phyloP scores from a whole-genome alignment of 2,113 vertebrate species.

The Abramis brama region DNA sequence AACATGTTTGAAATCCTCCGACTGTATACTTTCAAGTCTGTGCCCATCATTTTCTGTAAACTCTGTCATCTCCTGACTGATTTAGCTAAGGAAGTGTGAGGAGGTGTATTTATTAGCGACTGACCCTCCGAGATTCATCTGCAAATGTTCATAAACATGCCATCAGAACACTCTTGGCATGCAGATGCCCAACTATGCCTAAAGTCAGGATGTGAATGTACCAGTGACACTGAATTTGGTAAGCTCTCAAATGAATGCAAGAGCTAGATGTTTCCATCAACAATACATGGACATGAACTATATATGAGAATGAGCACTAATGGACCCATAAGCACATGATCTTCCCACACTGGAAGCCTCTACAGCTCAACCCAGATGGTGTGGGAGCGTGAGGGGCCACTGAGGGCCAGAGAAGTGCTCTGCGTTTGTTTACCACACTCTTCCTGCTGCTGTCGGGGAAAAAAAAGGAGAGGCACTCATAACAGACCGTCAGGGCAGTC shows the following conservation, averaged over 20 bases:
- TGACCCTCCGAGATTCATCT: conserved; percentile 73
- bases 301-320: conserved; percentile 12
- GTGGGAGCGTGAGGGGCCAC: conserved; percentile 25
- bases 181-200: conserved; percentile 6
- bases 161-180: conserved; percentile 67
- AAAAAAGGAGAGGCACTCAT: conserved; percentile 2
- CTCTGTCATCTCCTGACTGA: not conserved
- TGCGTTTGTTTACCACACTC: conserved; percentile 43
- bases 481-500: conserved; percentile 15
- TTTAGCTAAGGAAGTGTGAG: not conserved
- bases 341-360: conserved; percentile 57
- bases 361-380: conserved; percentile 57
- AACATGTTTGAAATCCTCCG: too few species aligned
- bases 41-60: too few species aligned
- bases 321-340: conserved; percentile 53
- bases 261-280: not conserved
- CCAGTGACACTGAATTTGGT: not conserved
- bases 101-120: conserved; percentile 49
- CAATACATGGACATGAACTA: conserved; percentile 1
- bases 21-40: too few species aligned
- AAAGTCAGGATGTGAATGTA: conserved; percentile 14
- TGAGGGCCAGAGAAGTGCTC: conserved; percentile 40
- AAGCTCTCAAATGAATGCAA: not conserved
- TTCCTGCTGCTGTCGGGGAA: conserved; percentile 21
- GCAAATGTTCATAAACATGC: conserved; percentile 72